Evolutionary conservation across 1,140 invertebrate species (phyloP), one percentile per base, ranked within the genome.

Genomic region (Pogonus chalceus): DNA sequence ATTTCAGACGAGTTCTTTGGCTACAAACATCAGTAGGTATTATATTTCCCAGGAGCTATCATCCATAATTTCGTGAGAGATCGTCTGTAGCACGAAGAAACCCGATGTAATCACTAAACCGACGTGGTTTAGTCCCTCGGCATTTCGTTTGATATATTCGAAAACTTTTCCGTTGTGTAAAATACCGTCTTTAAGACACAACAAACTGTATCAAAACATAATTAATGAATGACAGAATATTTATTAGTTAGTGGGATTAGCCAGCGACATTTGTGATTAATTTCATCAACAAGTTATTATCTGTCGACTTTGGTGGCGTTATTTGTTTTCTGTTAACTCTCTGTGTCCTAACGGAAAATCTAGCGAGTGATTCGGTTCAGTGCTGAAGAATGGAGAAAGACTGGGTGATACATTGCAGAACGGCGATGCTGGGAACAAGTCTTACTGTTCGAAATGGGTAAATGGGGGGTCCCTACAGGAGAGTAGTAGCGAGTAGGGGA

Each of bases 171-270:
- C 37, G 9, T 43, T 16, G 37, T 18, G 18, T 43, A 43, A 43
- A 43, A 43, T 18, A 43, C 18, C 37, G 37, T 43, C 37, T 43
- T n/a, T 43, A 43, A 43, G 37, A 43, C 37, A 43, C 9, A 43
- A 43, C 37, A 43, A 43, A 43, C 37, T 43, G 37, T 43, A 43
- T 43, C 37, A 43, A 43, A 43, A 43, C 18, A 43, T 43, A 43
- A 43, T 43, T 43, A 43, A 43, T 43, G 37, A 43, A 43, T 16
- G 37, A 16, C 18, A 18, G 37, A 9, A 43, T 43, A 43, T 43
- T 43, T 43, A 43, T 43, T 43, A 43, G 37, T 16, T 10, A 43
- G 37, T 43, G 3, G 37, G 37, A 7, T 43, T 4, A 43, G 37
- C 3, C 37, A 43, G 37, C 18, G 37, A 43, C 37, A 43, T 43